phyloP scores from a whole-genome alignment of 2,888 invertebrate species.

The Toxonevra muliebris region DNA sequence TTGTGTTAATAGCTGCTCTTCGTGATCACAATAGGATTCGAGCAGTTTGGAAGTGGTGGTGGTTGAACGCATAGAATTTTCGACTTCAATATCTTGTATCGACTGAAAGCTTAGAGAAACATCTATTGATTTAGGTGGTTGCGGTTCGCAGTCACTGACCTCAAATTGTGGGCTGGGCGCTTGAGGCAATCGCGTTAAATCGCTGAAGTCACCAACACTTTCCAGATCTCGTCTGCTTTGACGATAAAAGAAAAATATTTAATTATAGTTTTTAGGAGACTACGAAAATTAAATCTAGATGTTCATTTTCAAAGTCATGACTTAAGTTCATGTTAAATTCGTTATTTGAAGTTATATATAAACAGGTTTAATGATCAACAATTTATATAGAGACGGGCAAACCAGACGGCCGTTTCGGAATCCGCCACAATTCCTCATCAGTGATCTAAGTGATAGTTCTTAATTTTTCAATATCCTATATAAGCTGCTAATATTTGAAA shows the following conservation, averaged over 20 bases:
- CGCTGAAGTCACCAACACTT: conserved; percentile 28
- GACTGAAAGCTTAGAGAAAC: conserved; percentile 52
- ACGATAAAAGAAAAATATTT: background rate
- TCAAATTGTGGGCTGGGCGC: conserved; percentile 55
- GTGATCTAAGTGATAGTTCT: too few species aligned
- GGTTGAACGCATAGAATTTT: conserved; percentile 60
- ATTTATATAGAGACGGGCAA: too few species aligned
- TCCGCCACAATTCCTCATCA: too few species aligned
- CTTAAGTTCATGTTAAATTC: too few species aligned
- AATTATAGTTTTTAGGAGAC: too few species aligned
- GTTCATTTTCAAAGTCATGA: too few species aligned
- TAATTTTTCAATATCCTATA: too few species aligned
- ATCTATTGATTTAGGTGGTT: conserved; percentile 59
- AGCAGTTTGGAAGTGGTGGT: conserved; percentile 60
- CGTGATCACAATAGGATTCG: conserved; percentile 64
- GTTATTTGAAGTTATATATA: too few species aligned
- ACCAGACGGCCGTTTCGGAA: too few species aligned
- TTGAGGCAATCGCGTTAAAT: conserved; percentile 32
- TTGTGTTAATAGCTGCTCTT: conserved; percentile 61
- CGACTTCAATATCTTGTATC: conserved; percentile 56
- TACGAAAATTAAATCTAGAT: too few species aligned
- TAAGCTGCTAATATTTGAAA: too few species aligned
- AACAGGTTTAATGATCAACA: too few species aligned
- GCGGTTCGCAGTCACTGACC: conserved; percentile 49
- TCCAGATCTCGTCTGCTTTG: conserved; percentile 33